Percentiles rank a stretch among this genome's conserved stretches.
These are phyloP conservation scores for Montipora cactus DNA, from an alignment of 64 coral and sea anemone species.

Conservation along the genomic window DNA sequence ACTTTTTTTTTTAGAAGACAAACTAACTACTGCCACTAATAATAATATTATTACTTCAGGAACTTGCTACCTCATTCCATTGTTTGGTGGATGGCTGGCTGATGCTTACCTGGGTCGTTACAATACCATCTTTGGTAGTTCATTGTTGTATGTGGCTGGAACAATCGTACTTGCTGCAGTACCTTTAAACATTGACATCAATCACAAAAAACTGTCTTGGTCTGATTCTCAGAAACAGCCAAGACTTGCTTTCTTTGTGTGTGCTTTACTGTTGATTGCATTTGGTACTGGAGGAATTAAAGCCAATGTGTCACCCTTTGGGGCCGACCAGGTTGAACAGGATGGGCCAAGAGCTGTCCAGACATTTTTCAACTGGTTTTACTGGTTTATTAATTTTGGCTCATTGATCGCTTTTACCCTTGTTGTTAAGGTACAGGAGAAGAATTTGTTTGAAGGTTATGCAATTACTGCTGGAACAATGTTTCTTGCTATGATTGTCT, in stretches of 20 bases:
- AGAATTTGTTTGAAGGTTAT: constrained; percentile 69
- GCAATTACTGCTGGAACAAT: constrained; percentile 64
- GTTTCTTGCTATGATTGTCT: constrained; percentile 60
- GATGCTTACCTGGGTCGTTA: constrained; percentile 69
- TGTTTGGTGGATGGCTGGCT: constrained; percentile 77
- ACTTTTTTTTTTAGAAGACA: too few relatives aligned
- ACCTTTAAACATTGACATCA: neutral
- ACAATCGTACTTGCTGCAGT: constrained; percentile 34
- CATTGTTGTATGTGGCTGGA: constrained; percentile 64
- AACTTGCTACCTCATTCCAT: constrained; percentile 59
- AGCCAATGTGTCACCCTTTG: constrained; percentile 87
- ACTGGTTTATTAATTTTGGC: constrained; percentile 93
- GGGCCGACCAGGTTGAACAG: constrained; percentile 74
- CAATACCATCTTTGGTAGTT: constrained; percentile 67
- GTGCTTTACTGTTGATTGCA: constrained; percentile 65
- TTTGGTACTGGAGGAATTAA: constrained; percentile 89
- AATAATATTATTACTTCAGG: neutral
- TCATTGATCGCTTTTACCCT: constrained; percentile 82
- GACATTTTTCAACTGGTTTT: constrained; percentile 96
- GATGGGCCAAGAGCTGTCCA: constrained; percentile 78
- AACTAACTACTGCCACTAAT: too few relatives aligned
- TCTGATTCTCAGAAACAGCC: neutral
- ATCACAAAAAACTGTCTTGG: neutral
- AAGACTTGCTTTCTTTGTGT: constrained; percentile 40
- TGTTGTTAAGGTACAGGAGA: constrained; percentile 82